Conservation (phyloP, 1,140 invertebrate genomes). For the Grapholita molesta region DNA sequence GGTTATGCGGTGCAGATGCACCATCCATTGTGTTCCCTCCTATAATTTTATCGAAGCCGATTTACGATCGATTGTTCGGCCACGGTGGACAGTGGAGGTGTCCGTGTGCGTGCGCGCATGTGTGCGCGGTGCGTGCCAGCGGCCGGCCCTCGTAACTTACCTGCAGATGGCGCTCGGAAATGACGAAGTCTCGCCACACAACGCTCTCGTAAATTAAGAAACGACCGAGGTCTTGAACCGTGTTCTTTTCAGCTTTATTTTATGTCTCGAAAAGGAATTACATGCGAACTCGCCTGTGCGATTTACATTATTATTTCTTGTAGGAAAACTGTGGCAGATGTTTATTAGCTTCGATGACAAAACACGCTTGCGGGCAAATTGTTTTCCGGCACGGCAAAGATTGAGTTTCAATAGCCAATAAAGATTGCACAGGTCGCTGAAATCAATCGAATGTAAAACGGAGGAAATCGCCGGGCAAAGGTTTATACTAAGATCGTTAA, state of each 20-base stretch:
- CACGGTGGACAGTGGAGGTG: constrained; percentile 59
- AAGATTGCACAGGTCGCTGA: constrained; percentile 28
- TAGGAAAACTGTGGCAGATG: constrained; percentile 40
- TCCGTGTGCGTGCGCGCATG: constrained; percentile 58
- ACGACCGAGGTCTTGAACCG: constrained; percentile 44
- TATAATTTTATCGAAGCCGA: constrained; percentile 76
- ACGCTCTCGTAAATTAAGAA: constrained; percentile 68
- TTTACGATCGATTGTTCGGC: constrained; percentile 76
- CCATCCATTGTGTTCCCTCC: constrained; percentile 74
- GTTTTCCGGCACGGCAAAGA: constrained; percentile 62
- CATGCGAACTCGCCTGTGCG: constrained; percentile 23
- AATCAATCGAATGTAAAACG: constrained; percentile 47
- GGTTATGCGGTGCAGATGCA: constrained; percentile 60
- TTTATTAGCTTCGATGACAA: constrained; percentile 52
- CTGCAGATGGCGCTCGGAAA: constrained; percentile 65
- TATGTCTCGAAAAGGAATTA: constrained; percentile 47
- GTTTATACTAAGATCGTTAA: constrained; percentile 39
- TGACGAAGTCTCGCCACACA: constrained; percentile 48
- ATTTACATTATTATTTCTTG: constrained; percentile 54
- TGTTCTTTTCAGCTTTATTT: constrained; percentile 59
- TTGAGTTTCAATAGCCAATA: constrained; percentile 63
- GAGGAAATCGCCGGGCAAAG: constrained; percentile 45
- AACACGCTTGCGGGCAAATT: constrained; percentile 45
- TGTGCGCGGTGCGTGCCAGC: constrained; percentile 55
- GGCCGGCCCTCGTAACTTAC: constrained; percentile 45